Base-by-base conservation (phyloP, 2,888 invertebrate species). In the Xylocampa areola region DNA sequence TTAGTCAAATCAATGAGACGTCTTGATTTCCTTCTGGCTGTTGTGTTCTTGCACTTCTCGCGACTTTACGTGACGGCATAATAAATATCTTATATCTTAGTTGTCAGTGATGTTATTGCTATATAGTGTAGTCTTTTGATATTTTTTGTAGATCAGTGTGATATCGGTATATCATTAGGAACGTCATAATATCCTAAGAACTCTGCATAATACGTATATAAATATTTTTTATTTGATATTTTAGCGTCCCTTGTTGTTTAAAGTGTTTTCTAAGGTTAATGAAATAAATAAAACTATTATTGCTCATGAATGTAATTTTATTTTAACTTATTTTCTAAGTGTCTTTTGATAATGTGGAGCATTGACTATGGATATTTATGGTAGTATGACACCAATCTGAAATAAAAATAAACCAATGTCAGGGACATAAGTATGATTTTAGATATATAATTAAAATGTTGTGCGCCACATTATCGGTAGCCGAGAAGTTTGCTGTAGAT, bases 361-460 rank as follows among this genome's bases (percentile, higher is more conserved):
- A 68, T 63, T 30, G 50, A 16, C 8, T 36, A 11, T 35, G 33
- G 4, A 16, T 36, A 13, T 11, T 25, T 51, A 64, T 48, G 73
- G 66, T 17, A 85, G 57, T 19, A 69, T 50, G 57, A 87, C 79
- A 8, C 86, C 88, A 55, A 84, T 50, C 89, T 88, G 84, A 66
- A 88, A 87, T 32, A 48, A 67, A 63, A 17, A 23, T 16, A 30
- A 30, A 11, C n/a, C n/a, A n/a, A n/a, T n/a, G n/a, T n/a, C n/a
- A n/a, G n/a, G n/a, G n/a, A n/a, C n/a, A n/a, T n/a, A n/a, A n/a
- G n/a, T n/a, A n/a, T 2, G 11, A 17, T 13, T 30, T 13, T 14
- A 36, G 11, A 17, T 21, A 10, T 36, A 6, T 21, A n/a, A n/a
- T n/a, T n/a, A n/a, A n/a, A n/a, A n/a, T n/a, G n/a, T n/a, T n/a